These are phyloP conservation scores for Axinella damicornis DNA, from an alignment of 37 sponge, comb jelly and placozoan species.

Conservation along the genomic window DNA sequence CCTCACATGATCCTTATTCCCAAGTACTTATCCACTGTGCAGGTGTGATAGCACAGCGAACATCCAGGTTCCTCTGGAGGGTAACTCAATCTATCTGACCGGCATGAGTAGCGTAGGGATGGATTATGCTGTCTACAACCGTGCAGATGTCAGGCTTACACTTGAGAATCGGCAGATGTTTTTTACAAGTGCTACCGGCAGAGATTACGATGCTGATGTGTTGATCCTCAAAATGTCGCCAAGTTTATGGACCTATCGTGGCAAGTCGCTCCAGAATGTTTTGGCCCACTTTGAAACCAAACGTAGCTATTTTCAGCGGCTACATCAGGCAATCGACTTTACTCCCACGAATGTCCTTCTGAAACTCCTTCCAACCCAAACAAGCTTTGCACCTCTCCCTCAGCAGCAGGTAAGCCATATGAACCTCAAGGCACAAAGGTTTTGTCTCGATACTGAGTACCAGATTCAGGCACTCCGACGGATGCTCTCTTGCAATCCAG, in stretches of 20 bases:
- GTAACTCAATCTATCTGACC: neutral
- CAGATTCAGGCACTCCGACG: constrained; percentile 36
- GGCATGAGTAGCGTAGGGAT: neutral
- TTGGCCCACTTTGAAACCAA: constrained; percentile 35
- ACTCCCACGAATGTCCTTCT: neutral
- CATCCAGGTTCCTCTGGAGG: neutral
- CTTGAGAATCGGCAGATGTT: no score
- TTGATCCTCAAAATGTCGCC: no score
- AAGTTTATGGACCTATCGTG: no score
- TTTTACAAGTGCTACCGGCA: no score
- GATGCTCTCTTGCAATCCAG: neutral
- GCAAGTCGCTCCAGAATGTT: no score
- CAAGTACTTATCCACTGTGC: neutral
- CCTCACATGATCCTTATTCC: neutral
- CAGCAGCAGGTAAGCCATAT: no score
- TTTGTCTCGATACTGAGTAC: constrained; percentile 23
- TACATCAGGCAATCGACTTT: constrained; percentile 17
- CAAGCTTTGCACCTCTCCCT: neutral
- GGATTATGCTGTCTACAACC: constrained; percentile 12
- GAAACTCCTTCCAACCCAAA: constrained; percentile 21
- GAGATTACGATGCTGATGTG: no score
- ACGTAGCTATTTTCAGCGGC: constrained; percentile 56
- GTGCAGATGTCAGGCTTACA: no score
- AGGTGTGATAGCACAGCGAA: no score
- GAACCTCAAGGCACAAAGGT: neutral